A percentile compares a stretch with the other conserved stretches of the same genome.
These are phyloP conservation scores for Drosophila maculinotata DNA, from an alignment of 2,888 invertebrate species.

Conservation along the genomic window DNA sequence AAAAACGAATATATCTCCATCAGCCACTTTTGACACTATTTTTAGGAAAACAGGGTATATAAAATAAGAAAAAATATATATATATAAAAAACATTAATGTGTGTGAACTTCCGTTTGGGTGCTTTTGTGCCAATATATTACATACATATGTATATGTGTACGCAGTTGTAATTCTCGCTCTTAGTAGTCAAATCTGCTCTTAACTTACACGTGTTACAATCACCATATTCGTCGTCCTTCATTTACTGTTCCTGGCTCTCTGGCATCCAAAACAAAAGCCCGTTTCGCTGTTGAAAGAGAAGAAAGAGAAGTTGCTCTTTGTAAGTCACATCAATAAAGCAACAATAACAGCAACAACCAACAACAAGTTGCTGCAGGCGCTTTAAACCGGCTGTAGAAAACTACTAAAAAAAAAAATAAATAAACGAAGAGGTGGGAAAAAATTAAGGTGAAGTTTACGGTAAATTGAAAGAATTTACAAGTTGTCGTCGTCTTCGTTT, in stretches of 20 bases:
- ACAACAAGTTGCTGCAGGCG: slow-evolving; percentile 66
- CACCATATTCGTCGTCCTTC: slow-evolving; percentile 88
- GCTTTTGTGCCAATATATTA: slow-evolving; percentile 14
- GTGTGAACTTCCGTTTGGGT: slow-evolving; percentile 41
- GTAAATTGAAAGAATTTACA: slow-evolving; percentile 83
- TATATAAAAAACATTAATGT: slow-evolving; percentile 16
- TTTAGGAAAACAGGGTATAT: slow-evolving; percentile 7
- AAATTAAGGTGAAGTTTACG: slow-evolving; percentile 85
- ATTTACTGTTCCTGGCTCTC: slow-evolving; percentile 82
- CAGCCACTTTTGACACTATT: slow-evolving; percentile 2
- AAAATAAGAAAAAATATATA: background rate
- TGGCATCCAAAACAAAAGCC: slow-evolving; percentile 61
- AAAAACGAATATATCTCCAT: slow-evolving; percentile 4
- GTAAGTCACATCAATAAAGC: slow-evolving; percentile 13
- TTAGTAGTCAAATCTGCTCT: slow-evolving; percentile 10
- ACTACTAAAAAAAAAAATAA: slow-evolving; percentile 44
- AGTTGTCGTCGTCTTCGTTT: slow-evolving; percentile 51
- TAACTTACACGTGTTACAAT: slow-evolving; percentile 91
- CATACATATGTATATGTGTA: background rate
- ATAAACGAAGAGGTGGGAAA: slow-evolving; percentile 54
- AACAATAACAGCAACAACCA: slow-evolving; percentile 35
- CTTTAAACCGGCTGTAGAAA: slow-evolving; percentile 70
- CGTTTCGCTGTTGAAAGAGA: slow-evolving; percentile 35
- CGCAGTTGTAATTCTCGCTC: background rate
- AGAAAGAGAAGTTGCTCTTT: slow-evolving; percentile 20